phyloP scores from a whole-genome alignment of 1,140 invertebrate species.

The Goniozus legneri region DNA sequence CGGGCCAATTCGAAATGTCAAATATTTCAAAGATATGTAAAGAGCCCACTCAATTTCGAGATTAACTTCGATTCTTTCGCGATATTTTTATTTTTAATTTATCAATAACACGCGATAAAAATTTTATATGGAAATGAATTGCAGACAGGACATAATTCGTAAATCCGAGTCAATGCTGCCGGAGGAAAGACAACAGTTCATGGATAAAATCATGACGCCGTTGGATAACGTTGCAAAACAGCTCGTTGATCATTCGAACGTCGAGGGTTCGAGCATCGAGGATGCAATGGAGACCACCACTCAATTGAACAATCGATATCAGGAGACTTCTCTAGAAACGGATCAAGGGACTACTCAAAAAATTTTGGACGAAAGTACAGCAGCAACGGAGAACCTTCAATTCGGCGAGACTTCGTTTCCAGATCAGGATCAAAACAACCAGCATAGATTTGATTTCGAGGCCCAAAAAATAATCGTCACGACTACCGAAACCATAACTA shows the following conservation, averaged over 20 bases:
- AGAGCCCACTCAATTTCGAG: no score
- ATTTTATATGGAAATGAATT: conserved; percentile 11
- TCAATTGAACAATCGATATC: conserved; percentile 14
- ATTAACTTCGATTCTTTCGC: no score
- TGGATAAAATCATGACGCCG: conserved; percentile 32
- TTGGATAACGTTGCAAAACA: conserved; percentile 41
- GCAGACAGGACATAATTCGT: conserved; percentile 36
- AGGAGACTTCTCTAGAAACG: conserved; percentile 26
- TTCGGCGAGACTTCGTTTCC: neutral
- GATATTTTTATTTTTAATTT: no score
- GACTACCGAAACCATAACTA: conserved; percentile 4
- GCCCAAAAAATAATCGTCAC: conserved; percentile 16
- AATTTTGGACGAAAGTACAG: conserved; percentile 1
- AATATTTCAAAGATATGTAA: no score
- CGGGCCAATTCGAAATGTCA: no score
- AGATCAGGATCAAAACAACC: conserved; percentile 19
- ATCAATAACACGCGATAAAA: no score
- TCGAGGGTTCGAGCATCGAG: conserved; percentile 27
- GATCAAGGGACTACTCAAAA: no score
- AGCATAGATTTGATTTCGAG: conserved; percentile 16
- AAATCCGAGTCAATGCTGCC: conserved; percentile 27
- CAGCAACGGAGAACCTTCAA: conserved; percentile 7
- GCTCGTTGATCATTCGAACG: conserved; percentile 32
- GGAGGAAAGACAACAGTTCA: conserved; percentile 27
- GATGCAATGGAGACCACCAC: conserved; percentile 7